Evolutionary conservation across 2,797 vertebrate species (phyloP).

Genomic region (Squalus acanthias): DNA sequence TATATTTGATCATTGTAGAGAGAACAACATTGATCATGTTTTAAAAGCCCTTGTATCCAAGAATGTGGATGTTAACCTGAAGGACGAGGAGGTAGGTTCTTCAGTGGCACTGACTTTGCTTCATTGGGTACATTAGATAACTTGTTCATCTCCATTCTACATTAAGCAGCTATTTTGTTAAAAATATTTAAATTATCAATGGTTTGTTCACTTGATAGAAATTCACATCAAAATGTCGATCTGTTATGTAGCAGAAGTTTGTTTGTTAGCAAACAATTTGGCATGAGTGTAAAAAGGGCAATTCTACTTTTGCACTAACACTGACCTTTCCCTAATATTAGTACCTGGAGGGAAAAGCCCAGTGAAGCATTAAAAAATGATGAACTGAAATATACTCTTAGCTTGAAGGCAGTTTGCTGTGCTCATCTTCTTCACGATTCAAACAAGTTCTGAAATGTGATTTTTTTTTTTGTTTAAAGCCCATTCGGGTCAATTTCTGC

Average conservation of each 20-base stretch:
- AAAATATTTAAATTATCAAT: constrained; percentile 3
- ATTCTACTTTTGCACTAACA: background rate
- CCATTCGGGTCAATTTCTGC: background rate
- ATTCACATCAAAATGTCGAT: background rate
- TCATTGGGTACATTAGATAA: background rate
- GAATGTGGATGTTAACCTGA: constrained; percentile 79
- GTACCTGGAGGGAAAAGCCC: background rate
- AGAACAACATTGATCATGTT: constrained; percentile 89
- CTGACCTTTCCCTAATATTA: background rate
- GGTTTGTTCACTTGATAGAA: background rate
- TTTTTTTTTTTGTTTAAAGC: background rate
- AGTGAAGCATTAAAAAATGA: background rate
- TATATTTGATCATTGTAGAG: constrained; percentile 97
- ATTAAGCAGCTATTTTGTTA: background rate
- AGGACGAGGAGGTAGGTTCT: constrained; percentile 85
- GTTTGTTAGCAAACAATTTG: background rate
- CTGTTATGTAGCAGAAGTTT: background rate
- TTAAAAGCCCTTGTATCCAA: constrained; percentile 78
- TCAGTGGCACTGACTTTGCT: background rate
- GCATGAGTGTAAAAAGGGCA: background rate
- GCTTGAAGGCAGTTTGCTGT: background rate
- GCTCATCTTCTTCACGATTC: background rate
- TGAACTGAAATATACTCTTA: background rate
- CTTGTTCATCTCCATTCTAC: background rate
- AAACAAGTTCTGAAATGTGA: background rate